These are phyloP conservation scores for Dromiciops gliroides DNA, from an alignment of 2,113 vertebrate species.

Conservation along the genomic window DNA sequence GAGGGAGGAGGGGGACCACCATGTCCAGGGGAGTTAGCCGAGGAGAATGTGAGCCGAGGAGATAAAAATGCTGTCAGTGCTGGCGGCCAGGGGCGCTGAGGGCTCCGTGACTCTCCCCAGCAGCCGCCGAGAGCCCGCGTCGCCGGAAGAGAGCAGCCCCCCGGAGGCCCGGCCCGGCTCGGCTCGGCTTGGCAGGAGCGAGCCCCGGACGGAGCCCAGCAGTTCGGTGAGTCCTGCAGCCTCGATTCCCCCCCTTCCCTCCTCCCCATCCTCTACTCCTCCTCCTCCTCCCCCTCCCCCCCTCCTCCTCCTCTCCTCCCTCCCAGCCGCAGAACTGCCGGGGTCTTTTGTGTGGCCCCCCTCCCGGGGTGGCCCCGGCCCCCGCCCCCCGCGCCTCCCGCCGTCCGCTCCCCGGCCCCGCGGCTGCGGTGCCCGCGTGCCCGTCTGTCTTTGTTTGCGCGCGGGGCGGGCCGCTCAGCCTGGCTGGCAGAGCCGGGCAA, in stretches of 20 bases:
- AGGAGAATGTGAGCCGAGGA: constrained; percentile 85
- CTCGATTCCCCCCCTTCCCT: no score
- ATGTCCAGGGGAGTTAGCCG: constrained; percentile 81
- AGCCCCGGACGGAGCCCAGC: constrained; percentile 62
- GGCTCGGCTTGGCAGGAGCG: constrained; percentile 67
- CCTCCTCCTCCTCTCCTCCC: constrained; percentile 78
- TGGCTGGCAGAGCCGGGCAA: constrained; percentile 73
- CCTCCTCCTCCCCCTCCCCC: neutral
- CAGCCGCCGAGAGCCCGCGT: constrained; percentile 76
- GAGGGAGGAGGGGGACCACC: constrained; percentile 81
- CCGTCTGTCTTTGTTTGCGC: constrained; percentile 84
- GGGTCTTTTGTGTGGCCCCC: constrained; percentile 82
- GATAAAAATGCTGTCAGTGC: constrained; percentile 88
- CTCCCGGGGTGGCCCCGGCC: constrained; percentile 48
- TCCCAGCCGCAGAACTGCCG: constrained; percentile 55
- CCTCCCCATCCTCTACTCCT: no score
- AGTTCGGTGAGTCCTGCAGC: constrained; percentile 68
- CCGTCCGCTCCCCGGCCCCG: constrained; percentile 89
- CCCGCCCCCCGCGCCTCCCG: constrained; percentile 71
- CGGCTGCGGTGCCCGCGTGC: constrained; percentile 91
- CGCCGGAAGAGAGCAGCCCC: constrained; percentile 77
- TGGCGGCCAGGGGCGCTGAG: constrained; percentile 84
- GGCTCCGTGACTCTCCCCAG: constrained; percentile 84
- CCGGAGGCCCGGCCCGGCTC: constrained; percentile 71
- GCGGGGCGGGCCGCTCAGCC: constrained; percentile 79